These are phyloP conservation scores for Saguinus midas DNA, from an alignment of 2,113 vertebrate species.

Conservation along the genomic window DNA sequence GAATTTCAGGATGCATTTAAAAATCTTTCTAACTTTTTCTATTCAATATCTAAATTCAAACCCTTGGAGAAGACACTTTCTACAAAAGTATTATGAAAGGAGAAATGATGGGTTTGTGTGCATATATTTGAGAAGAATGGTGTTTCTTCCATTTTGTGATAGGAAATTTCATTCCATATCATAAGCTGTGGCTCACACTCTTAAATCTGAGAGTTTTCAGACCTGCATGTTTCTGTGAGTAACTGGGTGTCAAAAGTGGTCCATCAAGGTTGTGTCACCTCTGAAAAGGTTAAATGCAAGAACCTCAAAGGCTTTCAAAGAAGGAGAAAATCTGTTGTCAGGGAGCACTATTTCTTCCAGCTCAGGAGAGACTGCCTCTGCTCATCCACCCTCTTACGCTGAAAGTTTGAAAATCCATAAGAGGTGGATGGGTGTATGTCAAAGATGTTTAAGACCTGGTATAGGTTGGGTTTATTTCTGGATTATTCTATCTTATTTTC, in stretches of 20 bases:
- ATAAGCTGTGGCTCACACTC: neutral
- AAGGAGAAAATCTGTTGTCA: conserved; percentile 59
- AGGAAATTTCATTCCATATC: neutral
- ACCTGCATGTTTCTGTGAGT: neutral
- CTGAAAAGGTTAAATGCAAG: conserved; percentile 63
- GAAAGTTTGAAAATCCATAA: conserved; percentile 70
- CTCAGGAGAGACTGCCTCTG: neutral
- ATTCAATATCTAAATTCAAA: conserved; percentile 7
- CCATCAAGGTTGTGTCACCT: neutral
- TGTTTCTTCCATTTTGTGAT: neutral
- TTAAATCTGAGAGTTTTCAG: neutral
- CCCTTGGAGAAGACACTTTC: neutral
- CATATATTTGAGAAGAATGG: neutral
- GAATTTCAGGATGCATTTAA: conserved; percentile 27
- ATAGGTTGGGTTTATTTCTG: conserved; percentile 49
- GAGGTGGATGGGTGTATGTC: conserved; percentile 18
- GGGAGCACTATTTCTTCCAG: conserved; percentile 14
- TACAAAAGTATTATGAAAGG: neutral
- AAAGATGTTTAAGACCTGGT: conserved; percentile 49
- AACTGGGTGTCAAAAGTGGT: neutral
- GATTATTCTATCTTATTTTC: conserved; percentile 49
- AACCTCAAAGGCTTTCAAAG: neutral
- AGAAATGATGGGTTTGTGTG: neutral
- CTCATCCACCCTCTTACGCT: conserved; percentile 52
- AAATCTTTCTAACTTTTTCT: neutral